These are phyloP conservation scores for Ceratina japonica DNA, from an alignment of 1,140 invertebrate genomes.

Conservation along the genomic window DNA sequence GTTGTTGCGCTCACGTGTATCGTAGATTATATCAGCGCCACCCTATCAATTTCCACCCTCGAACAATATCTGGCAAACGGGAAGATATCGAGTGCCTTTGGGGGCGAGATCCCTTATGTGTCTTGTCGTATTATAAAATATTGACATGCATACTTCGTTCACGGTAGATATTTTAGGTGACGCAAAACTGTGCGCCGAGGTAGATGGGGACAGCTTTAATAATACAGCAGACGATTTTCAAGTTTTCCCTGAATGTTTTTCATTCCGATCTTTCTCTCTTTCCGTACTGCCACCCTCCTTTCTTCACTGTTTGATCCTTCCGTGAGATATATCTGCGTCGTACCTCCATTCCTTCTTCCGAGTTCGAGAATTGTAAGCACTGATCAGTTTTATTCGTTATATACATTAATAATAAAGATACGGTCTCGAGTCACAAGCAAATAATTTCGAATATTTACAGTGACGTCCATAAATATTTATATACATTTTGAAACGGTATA, in stretches of 20 bases:
- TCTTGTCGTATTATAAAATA: conserved; percentile 63
- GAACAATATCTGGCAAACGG: conserved; percentile 46
- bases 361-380: too few species aligned
- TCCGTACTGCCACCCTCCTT: background rate
- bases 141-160: conserved; percentile 51
- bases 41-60: conserved; percentile 57
- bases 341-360: background rate
- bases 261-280: background rate
- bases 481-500: too few species aligned
- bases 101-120: conserved; percentile 40
- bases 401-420: too few species aligned
- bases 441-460: too few species aligned
- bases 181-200: conserved; percentile 40
- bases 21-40: conserved; percentile 46
- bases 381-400: too few species aligned
- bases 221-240: conserved; percentile 52
- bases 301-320: background rate
- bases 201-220: conserved; percentile 52
- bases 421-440: too few species aligned
- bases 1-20: conserved; percentile 38
- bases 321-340: background rate
- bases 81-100: conserved; percentile 49
- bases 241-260: conserved; percentile 42
- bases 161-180: conserved; percentile 57
- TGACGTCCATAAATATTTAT: too few species aligned